Evolutionary conservation across 2,797 vertebrate species (phyloP).

Genomic region (Catamblyrhynchus diadema): DNA sequence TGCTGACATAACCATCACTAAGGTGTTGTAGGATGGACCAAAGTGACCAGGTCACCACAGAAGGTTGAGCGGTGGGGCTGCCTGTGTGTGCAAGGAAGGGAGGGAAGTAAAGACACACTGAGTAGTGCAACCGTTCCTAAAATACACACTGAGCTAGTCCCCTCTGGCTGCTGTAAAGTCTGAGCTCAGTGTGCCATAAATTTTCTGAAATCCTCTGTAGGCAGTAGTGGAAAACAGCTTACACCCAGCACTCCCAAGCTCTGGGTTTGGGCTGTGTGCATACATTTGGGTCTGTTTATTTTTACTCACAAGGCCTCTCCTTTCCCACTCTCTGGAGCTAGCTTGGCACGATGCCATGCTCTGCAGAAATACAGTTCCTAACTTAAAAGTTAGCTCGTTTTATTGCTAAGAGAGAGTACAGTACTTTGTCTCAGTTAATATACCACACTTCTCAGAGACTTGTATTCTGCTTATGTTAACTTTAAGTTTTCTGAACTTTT

Average conservation of each 20-base stretch:
- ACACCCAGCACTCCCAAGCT: neutral
- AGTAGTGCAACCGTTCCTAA: neutral
- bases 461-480: neutral
- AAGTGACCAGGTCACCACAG: neutral
- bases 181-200: slow-evolving; percentile 14
- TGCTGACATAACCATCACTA: neutral
- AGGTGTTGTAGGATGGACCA: neutral
- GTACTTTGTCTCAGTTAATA: neutral
- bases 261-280: neutral
- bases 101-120: neutral
- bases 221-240: slow-evolving; percentile 35
- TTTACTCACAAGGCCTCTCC: slow-evolving; percentile 33
- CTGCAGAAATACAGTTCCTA: neutral
- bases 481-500: neutral
- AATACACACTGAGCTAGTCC: neutral
- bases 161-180: neutral
- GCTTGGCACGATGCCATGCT: neutral
- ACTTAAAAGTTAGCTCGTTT: neutral
- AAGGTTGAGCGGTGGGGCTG: neutral
- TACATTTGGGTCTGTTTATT: slow-evolving; percentile 51
- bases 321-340: slow-evolving; percentile 22
- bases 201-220: slow-evolving; percentile 44
- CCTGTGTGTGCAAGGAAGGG: neutral
- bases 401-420: neutral
- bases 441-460: neutral